Percentiles rank a stretch among this genome's conserved stretches.
These are phyloP conservation scores for Mormoops blainvillei DNA, from an alignment of 2,113 vertebrate genomes.

Conservation along the genomic window DNA sequence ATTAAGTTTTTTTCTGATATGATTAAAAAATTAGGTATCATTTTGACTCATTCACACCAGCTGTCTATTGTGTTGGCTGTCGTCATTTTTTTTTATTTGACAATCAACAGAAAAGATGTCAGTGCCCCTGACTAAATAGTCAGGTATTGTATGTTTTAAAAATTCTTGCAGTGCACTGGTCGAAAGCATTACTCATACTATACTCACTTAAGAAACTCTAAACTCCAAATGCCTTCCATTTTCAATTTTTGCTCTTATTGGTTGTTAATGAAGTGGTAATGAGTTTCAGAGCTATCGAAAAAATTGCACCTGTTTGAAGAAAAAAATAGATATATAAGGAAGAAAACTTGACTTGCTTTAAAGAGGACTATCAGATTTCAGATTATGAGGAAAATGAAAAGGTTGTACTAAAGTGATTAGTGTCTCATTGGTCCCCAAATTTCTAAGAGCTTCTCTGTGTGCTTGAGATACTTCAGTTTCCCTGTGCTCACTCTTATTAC, in stretches of 20 bases:
- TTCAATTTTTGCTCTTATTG: neutral
- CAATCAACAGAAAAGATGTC: neutral
- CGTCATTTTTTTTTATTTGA: neutral
- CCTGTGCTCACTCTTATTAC: neutral
- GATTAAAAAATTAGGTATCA: neutral
- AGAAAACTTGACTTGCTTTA: neutral
- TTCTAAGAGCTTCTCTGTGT: neutral
- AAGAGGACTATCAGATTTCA: neutral
- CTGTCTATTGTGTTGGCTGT: neutral
- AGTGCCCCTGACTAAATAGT: neutral
- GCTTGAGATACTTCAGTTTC: neutral
- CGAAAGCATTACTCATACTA: neutral
- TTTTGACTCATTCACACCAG: neutral
- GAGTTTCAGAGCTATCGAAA: neutral
- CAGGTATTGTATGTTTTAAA: neutral
- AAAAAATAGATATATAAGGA: neutral
- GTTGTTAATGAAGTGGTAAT: neutral
- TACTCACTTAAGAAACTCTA: neutral
- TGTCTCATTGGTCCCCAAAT: neutral
- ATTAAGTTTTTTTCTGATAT: neutral
- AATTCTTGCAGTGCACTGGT: neutral
- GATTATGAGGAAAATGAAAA: neutral
- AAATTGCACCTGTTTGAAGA: neutral
- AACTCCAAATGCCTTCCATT: neutral
- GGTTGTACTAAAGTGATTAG: neutral